phyloP scores from a whole-genome alignment of 1,140 invertebrate genomes.

The Drosophila gunungcola region DNA sequence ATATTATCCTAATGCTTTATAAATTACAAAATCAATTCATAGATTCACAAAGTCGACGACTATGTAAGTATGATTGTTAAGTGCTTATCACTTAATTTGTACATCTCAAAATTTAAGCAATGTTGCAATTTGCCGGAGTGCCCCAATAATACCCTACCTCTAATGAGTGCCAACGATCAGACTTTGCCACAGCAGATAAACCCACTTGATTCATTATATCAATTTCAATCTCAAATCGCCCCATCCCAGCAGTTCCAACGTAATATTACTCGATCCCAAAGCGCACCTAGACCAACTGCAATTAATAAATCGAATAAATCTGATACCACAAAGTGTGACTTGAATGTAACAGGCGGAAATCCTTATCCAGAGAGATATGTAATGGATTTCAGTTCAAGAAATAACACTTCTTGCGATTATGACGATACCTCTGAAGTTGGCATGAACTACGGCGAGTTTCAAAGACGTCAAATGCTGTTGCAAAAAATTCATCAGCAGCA shows the following conservation, averaged over 20 bases:
- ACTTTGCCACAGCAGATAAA: neutral
- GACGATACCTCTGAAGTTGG: conserved; percentile 10
- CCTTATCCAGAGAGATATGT: neutral
- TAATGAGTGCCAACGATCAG: neutral
- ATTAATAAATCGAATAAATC: neutral
- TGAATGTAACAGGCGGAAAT: neutral
- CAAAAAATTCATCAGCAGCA: conserved; percentile 5
- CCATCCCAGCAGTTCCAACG: neutral
- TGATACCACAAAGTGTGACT: neutral
- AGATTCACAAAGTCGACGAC: neutral
- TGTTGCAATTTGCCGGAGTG: conserved; percentile 5
- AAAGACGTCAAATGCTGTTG: neutral
- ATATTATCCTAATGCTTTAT: too few species aligned
- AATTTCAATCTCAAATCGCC: neutral
- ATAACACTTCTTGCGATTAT: neutral
- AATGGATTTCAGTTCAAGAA: neutral
- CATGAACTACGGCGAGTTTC: conserved; percentile 19
- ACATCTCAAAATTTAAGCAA: neutral
- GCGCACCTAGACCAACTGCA: neutral
- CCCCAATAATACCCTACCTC: neutral
- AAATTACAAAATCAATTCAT: neutral
- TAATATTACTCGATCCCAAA: conserved; percentile 6
- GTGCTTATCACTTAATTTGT: neutral
- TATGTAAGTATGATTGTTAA: neutral
- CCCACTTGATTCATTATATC: neutral